Percentiles rank a stretch among this genome's conserved stretches.
Conservation (phyloP, 1,140 invertebrate species). For the Ridgeia piscesae region DNA sequence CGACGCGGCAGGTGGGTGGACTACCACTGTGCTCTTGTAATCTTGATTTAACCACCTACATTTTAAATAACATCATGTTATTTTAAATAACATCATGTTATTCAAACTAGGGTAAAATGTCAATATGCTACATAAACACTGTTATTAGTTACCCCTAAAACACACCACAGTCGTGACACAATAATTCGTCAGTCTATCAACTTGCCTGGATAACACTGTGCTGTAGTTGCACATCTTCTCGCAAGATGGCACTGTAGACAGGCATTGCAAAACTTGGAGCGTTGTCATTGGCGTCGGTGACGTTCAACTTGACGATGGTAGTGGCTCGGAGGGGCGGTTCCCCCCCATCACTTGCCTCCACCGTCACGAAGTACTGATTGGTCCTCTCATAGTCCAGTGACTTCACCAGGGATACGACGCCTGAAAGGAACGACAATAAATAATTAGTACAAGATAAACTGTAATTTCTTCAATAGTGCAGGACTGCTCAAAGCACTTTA, state of each 20-base stretch:
- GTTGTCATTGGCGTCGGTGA: constrained; percentile 54
- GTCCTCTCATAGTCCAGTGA: constrained; percentile 75
- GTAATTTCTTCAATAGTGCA: too few species aligned
- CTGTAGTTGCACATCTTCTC: constrained; percentile 34
- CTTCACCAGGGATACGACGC: constrained; percentile 75
- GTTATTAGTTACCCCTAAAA: not conserved
- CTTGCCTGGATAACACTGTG: constrained; percentile 27
- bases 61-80: too few species aligned
- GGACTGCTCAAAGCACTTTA: too few species aligned
- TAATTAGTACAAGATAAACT: not conserved
- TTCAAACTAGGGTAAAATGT: too few species aligned
- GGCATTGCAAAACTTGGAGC: constrained; percentile 45
- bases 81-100: too few species aligned
- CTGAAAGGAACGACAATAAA: constrained; percentile 30
- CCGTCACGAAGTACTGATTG: constrained; percentile 82
- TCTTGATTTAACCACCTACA: too few species aligned
- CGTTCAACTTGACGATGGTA: constrained; percentile 43
- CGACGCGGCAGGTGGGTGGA: too few species aligned
- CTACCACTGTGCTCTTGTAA: too few species aligned
- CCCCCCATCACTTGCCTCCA: constrained; percentile 85
- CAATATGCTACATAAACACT: not conserved
- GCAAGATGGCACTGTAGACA: constrained; percentile 42
- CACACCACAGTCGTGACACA: not conserved
- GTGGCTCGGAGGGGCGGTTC: constrained; percentile 54
- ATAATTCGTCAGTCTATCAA: not conserved